Base-by-base conservation (phyloP, 2,113 vertebrate genomes). In the Amblyopsis rosae region DNA sequence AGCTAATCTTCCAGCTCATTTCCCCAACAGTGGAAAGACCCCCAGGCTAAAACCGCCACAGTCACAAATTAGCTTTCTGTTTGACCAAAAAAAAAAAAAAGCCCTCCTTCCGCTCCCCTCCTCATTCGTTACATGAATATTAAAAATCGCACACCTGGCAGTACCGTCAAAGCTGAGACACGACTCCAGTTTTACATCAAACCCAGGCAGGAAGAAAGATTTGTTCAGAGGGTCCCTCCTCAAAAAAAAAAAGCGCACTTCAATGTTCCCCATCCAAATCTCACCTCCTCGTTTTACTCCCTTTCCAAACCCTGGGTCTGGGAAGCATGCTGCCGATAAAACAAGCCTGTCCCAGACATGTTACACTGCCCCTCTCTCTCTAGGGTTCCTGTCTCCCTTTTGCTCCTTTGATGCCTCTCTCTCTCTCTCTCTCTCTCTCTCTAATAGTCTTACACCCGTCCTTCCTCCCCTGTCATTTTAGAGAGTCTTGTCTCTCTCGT, bases 61-160 rank as follows among this genome's bases (percentile, higher is more conserved):
- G 82, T 76, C 75, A 69, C 87, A 90, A 90, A 91, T 90, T 86
- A 87, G 88, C 87, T 91, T 90, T 87, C 86, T 90, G 90, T 91
- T 89, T 91, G 88, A 90, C 90, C 88, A 90, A 87, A 89, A 86
- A 86, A 67, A 79, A 86, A 70, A 80, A 78, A 68, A 72, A 62
- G 77, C 82, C 70, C 45, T 70, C 79, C 73, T 74, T 66, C 69
- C 79, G 73, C 74, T 77, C 75, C 77, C 73, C 67, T 80, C 72
- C 78, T 62, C 67, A 86, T 87, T 82, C 77, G 72, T 76, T 67
- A 76, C 79, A 90, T 89, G 87, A 91, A 91, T 91, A 88, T 87
- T 88, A 88, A 90, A 86, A 88, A 85, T 77, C 68, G 77, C 80
- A 69, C 57, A 60, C 79, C 82, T 63, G 77, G 84, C 82, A 83